Base-by-base conservation (phyloP, 1,140 invertebrate genomes). In the Cyclargus thomasi region DNA sequence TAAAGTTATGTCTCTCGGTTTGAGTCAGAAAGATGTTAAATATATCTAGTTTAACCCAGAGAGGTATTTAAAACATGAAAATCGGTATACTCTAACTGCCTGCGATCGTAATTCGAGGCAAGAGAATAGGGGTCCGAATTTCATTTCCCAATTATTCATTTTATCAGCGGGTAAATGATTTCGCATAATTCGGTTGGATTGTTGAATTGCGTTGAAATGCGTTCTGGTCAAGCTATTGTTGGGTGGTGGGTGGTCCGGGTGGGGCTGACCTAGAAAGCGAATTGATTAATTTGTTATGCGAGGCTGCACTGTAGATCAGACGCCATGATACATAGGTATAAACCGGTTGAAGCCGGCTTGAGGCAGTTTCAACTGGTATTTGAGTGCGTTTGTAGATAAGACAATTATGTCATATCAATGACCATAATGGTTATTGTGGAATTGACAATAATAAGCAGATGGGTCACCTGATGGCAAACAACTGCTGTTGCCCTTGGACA, bases 231-330 rank as follows among this genome's bases (percentile, higher is more conserved):
- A 59, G 29, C 55, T 47, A 62, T 62, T 62, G 67, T 29, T 29
- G 29, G 29, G 29, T 29, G 64, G 67, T 29, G 29, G 29, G 29
- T 29, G 64, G 67, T 55, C 8, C 39, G 53, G 67, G 53, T 36
- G 53, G 29, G 67, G 53, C 29, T 69, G 67, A 69, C 67, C 67
- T 64, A 69, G 39, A 69, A 64, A 69, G 53, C 17, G 63, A 63
- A 69, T 69, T 69, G 67, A 69, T 69, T 64, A 69, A 70, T 64
- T 65, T 67, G 65, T 64, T 63, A 57, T 57, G 39, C 62, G 67
- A 63, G 53, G 53, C 23, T 64, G 23, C 21, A 36, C 21, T 29
- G 29, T 29, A 47, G 16, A 63, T 65, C 53, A 35, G 64, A 64
- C 53, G 35, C 7, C 55, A 59, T 59, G 55, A 59, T 59, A 59